Base-by-base conservation (phyloP, 2,888 invertebrate genomes). In the Crioceris asparagi region DNA sequence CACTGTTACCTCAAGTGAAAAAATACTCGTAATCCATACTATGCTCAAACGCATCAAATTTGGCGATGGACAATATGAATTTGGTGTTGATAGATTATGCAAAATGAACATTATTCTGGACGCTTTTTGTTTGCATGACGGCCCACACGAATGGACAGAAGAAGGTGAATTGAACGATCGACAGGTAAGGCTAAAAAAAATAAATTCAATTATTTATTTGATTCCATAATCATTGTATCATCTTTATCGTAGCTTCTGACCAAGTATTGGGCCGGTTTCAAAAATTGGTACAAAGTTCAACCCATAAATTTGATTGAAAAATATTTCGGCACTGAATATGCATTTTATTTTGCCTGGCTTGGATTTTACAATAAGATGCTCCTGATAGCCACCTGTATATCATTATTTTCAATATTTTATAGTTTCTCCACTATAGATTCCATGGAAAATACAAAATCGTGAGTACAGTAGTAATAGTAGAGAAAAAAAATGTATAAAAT, bases 261-360 rank as follows among this genome's bases (percentile, higher is more conserved):
- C 49, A 63, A 68, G 43, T 68, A 70, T 43, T 79, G 79, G 79
- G 74, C 73, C 4, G 62, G 63, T 33, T 63, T 66, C n/a, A 53
- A 57, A 17, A 63, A 64, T 37, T 69, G 70, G 62, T 70, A 69
- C 54, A 75, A 73, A 56, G 64, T 66, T 30, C 78, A 79, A 54
- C 78, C 79, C 0, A 51, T 77, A 7, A 69, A 73, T 53, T 57
- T 74, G 26, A 66, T 79, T 18, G 63, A 71, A 41, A 64, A 68
- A 45, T 74, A 74, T 53, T 71, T 68, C 50, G 74, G 74, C 4
- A 67, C 71, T 21, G 70, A 74, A 57, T 61, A 71, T 19, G 70
- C 65, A 0, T 62, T 74, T 36, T 74, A 72, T 49, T 74, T 74
- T 50, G 70, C 71, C 7, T 75, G 71, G 66, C 53, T 70, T 16